A percentile compares a stretch with the other conserved stretches of the same genome.
Conservation (phyloP, 1,140 invertebrate genomes). For the Drosophila albomicans region DNA sequence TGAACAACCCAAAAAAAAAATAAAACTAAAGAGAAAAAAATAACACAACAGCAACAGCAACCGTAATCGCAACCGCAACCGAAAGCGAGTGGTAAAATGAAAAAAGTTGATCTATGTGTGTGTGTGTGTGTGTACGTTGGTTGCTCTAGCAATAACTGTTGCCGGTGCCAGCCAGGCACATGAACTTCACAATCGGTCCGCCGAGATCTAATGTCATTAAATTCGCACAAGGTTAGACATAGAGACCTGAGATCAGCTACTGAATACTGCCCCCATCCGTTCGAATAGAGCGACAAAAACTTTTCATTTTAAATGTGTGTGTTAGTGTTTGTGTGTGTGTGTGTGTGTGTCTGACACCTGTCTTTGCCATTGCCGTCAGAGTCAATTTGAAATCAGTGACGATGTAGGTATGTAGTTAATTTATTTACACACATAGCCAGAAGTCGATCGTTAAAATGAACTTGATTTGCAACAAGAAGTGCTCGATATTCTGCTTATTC, state of each 20-base stretch:
- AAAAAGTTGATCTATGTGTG: constrained; percentile 14
- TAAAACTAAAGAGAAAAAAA: too few relatives aligned
- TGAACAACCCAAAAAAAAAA: constrained; percentile 63
- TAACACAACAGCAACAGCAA: constrained; percentile 45
- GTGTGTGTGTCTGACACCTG: constrained; percentile 57
- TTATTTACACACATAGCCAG: neutral
- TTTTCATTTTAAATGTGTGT: constrained; percentile 51
- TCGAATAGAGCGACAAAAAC: constrained; percentile 18
- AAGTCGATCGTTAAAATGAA: constrained; percentile 13
- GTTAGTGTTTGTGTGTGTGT: too few relatives aligned
- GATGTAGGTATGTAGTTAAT: neutral
- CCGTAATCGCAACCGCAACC: constrained; percentile 52
- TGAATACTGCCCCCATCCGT: constrained; percentile 7
- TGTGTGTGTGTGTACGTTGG: neutral
- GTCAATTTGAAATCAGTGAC: neutral
- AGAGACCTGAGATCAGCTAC: constrained; percentile 35
- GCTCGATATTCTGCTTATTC: constrained; percentile 47
- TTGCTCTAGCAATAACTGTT: neutral
- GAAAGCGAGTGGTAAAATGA: constrained; percentile 61
- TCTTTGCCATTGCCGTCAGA: constrained; percentile 24
- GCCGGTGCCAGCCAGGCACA: constrained; percentile 13
- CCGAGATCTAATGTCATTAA: constrained; percentile 73
- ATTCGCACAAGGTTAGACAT: constrained; percentile 64
- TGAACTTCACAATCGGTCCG: constrained; percentile 53
- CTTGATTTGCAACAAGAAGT: constrained; percentile 46